These are phyloP conservation scores for Psilopogon haemacephalus DNA, from an alignment of 2,113 vertebrate genomes.

Conservation along the genomic window DNA sequence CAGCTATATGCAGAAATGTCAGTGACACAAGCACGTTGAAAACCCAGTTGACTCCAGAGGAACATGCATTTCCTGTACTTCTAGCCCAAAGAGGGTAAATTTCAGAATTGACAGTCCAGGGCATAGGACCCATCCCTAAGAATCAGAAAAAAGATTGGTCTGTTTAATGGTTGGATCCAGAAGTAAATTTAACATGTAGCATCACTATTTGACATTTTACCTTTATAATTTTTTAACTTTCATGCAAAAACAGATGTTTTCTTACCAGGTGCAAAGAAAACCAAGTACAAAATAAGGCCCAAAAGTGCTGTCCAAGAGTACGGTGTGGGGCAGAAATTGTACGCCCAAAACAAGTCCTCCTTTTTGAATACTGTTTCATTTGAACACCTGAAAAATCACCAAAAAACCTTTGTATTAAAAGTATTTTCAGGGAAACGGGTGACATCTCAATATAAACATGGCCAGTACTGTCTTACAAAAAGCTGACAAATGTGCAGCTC, in stretches of 20 bases:
- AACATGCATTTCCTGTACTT: slow-evolving; percentile 96
- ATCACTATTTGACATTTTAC: background rate
- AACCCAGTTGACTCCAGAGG: slow-evolving; percentile 95
- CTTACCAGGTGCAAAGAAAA: slow-evolving; percentile 94
- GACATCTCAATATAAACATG: background rate
- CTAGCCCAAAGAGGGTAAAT: slow-evolving; percentile 98
- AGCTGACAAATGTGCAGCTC: background rate
- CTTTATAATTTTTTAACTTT: background rate
- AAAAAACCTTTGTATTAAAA: background rate
- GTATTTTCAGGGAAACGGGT: background rate
- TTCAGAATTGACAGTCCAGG: slow-evolving; percentile 98
- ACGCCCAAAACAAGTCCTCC: slow-evolving; percentile 89
- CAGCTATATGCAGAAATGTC: slow-evolving; percentile 93
- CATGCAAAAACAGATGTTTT: rapidly evolving
- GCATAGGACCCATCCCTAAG: slow-evolving; percentile 96
- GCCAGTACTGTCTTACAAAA: background rate
- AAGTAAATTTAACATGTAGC: background rate
- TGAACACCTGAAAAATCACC: slow-evolving; percentile 83
- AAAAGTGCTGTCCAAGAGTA: slow-evolving; percentile 92
- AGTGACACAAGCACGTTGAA: slow-evolving; percentile 94
- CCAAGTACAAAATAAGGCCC: slow-evolving; percentile 90
- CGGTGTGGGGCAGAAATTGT: slow-evolving; percentile 95
- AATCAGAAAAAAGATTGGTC: background rate
- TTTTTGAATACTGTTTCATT: slow-evolving; percentile 84
- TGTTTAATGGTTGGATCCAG: background rate